Evolutionary conservation across 1,140 invertebrate species (phyloP), one percentile per base, ranked within the genome.

Genomic region (Amyelois transitella): DNA sequence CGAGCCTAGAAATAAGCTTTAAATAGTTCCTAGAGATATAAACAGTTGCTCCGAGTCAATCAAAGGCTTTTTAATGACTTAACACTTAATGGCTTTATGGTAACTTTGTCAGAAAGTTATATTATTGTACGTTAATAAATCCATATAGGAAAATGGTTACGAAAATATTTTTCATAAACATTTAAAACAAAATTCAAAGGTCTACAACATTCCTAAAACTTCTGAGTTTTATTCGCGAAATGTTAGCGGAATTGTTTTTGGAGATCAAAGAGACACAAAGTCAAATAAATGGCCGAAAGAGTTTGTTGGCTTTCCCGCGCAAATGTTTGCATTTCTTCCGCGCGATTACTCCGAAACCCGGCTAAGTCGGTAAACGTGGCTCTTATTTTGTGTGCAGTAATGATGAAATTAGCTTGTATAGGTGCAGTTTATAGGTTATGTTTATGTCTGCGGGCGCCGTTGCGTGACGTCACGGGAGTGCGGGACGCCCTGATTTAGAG

Each of bases 391-490:
- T 1, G 6, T 1, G 32, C 1, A 38, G 1, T 38, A 38, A 38
- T 12, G n/a, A 14, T 1, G 32, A 38, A 1, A 38, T 38, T 14
- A 6, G 32, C 32, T 38, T 38, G 32, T n/a, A 3, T 2, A 14
- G 12, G 12, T 14, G n/a, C n/a, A n/a, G n/a, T n/a, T n/a, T n/a
- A n/a, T 38, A 14, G 1, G 17, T 12, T 38, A 2, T 14, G 12
- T 12, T 38, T 38, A 38, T 14, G 32, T 38, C 12, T 38, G 21
- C 51, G 19, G 51, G 43, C 51, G 51, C 51, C 55, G 53, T 58
- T 53, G 47, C 50, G 55, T 53, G 44, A 58, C 55, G 55, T 43
- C 25, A 58, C 22, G 47, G 28, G 32, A 14, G 32, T 38, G 7
- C 8, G 32, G 32, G 1, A 38, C 32, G 32, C 32, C n/a, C 32